Percentiles rank a stretch among this genome's conserved stretches.
Conservation (phyloP, 2,797 vertebrate genomes). For the Tauraco hartlaubi region DNA sequence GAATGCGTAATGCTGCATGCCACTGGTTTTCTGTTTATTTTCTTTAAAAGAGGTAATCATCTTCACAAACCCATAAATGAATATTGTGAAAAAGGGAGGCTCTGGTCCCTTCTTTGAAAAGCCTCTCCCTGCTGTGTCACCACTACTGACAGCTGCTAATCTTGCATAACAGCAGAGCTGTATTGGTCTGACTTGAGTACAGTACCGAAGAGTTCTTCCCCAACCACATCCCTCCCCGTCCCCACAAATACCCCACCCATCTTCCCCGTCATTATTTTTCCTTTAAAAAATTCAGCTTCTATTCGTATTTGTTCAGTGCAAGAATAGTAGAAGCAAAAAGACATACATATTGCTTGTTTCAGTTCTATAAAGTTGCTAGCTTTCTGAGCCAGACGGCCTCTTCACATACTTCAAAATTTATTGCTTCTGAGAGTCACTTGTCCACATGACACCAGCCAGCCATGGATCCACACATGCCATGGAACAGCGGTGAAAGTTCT, state of each 20-base stretch:
- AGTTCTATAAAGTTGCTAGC: slow-evolving; percentile 78
- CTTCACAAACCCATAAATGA: slow-evolving; percentile 65
- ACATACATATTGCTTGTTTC: slow-evolving; percentile 83
- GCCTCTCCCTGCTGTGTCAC: slow-evolving; percentile 67
- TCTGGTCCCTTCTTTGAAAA: slow-evolving; percentile 71
- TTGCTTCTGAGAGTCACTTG: slow-evolving; percentile 79
- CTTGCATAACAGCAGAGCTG: slow-evolving; percentile 75
- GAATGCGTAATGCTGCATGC: slow-evolving; percentile 55
- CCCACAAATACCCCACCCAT: slow-evolving; percentile 53
- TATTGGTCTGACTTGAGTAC: slow-evolving; percentile 77
- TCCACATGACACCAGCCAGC: slow-evolving; percentile 7
- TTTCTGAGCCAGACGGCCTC: slow-evolving; percentile 70
- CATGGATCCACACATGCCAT: not conserved
- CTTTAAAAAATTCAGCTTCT: slow-evolving; percentile 69
- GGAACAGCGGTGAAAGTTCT: not conserved
- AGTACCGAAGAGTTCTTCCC: slow-evolving; percentile 76
- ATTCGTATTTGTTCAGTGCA: slow-evolving; percentile 80
- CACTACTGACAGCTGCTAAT: slow-evolving; percentile 66
- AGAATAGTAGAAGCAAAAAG: slow-evolving; percentile 78
- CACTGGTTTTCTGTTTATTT: slow-evolving; percentile 58
- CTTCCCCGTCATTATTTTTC: slow-evolving; percentile 66
- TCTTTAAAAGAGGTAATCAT: slow-evolving; percentile 63
- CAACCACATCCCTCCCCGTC: slow-evolving; percentile 36
- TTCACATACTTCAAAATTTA: slow-evolving; percentile 82
- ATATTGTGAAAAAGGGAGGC: slow-evolving; percentile 61